Base-by-base conservation (phyloP, 2,888 invertebrate species). In the Dromius quadrimaculatus region DNA sequence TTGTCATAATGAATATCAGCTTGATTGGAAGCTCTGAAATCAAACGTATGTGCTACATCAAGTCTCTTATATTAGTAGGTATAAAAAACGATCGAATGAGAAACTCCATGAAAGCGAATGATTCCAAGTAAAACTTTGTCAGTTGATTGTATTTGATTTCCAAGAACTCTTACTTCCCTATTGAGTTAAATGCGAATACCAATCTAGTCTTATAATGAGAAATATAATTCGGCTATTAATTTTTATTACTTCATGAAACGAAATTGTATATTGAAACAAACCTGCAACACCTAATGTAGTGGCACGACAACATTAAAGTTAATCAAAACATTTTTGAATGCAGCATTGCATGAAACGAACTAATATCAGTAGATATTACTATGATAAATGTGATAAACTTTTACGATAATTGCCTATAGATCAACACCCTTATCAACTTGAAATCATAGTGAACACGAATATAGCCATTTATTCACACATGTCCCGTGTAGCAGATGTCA, bases 361-460 rank as follows among this genome's bases (percentile, higher is more conserved):
- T 54, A 54, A 54, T 54, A 54, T 54, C 50, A 54, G 50, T 6
- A 54, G 50, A 28, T 54, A 54, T 54, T 23, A 28, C 15, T 28
- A 54, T 54, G 50, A 54, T 54, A 28, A 54, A 54, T 54, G 50
- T 28, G 59, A 38, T 38, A 59, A 38, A 59, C 59, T 59, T 59
- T 59, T 59, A 36, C 59, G 38, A 36, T 59, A 59, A 59, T 59
- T 59, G 59, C 36, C 59, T 34, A 59, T 59, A 59, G 34, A 59
- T 59, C 59, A 59, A 59, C 38, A 59, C 59, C 59, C 59, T 36
- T 59, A 59, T 59, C 59, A 38, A 59, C n/a, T 20, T 59, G 20
- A 59, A 38, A 59, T 59, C 59, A 59, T 38, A 59, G 34, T 59
- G 38, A 59, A 59, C 59, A 59, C 59, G 59, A 59, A 59, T 20